Percentiles rank a stretch among this genome's conserved stretches.
Evolutionary conservation across 2,888 invertebrate genomes (phyloP).

Genomic region (Polydrusus pterygomalis): DNA sequence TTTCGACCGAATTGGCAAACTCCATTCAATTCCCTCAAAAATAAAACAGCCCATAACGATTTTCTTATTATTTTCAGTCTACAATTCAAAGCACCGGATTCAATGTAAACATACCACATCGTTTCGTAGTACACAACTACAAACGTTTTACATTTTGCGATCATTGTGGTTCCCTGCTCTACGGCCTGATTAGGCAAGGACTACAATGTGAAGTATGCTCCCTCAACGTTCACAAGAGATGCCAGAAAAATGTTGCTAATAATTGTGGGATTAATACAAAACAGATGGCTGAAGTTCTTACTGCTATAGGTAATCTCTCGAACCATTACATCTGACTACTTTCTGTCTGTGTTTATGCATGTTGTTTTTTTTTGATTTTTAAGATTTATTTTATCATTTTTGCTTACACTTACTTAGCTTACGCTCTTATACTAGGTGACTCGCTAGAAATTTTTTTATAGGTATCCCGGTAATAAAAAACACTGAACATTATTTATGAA

Average conservation of each 20-base stretch:
- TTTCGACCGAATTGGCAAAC: no score
- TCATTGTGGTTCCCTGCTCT: slow-evolving; percentile 98
- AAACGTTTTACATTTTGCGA: slow-evolving; percentile 99
- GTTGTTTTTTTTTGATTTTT: slow-evolving; percentile 51
- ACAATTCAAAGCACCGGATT: slow-evolving; percentile 81
- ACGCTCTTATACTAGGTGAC: no score
- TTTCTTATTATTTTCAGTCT: slow-evolving; percentile 65
- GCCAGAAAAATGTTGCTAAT: slow-evolving; percentile 99
- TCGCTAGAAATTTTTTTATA: no score
- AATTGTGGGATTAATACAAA: slow-evolving; percentile 99
- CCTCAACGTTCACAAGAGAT: slow-evolving; percentile 98
- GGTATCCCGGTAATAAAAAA: no score
- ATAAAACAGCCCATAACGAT: no score
- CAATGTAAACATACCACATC: slow-evolving; percentile 98
- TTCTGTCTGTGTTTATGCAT: slow-evolving; percentile 48
- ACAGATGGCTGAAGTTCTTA: slow-evolving; percentile 95
- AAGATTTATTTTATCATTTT: no score
- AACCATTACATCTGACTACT: slow-evolving; percentile 39
- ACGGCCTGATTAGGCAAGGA: slow-evolving; percentile 97
- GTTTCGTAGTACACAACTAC: slow-evolving; percentile 96
- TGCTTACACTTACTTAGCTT: neutral
- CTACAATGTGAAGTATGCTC: slow-evolving; percentile 97
- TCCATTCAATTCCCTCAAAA: no score
- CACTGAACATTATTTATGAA: no score
- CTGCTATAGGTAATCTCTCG: slow-evolving; percentile 83